Percentiles rank a stretch among this genome's conserved stretches.
These are phyloP conservation scores for Tachina grossa DNA, from an alignment of 2,888 invertebrate genomes.

Conservation along the genomic window DNA sequence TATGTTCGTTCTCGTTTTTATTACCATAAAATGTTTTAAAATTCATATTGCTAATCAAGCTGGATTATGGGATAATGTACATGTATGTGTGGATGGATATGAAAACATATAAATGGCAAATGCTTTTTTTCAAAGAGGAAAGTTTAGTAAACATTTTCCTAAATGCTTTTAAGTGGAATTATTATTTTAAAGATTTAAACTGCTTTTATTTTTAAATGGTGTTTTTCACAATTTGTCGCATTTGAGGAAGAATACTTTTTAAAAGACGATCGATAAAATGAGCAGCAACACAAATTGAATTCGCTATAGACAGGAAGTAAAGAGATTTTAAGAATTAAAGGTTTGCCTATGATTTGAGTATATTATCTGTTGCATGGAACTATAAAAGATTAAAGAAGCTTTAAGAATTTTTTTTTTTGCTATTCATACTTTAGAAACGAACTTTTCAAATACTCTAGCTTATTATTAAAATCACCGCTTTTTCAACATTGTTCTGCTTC, in stretches of 20 bases:
- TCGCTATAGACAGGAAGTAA: too few relatives aligned
- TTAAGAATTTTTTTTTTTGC: neutral
- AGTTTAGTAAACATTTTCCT: neutral
- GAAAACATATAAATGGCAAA: neutral
- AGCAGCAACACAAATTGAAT: too few relatives aligned
- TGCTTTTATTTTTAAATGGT: neutral
- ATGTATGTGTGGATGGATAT: neutral
- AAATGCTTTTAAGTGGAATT: conserved; percentile 18
- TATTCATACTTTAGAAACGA: neutral
- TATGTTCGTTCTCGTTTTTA: conserved; percentile 1
- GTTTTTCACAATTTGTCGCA: neutral
- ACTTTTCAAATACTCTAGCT: neutral
- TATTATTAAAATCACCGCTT: neutral
- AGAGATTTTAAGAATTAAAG: too few relatives aligned
- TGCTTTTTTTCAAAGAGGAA: neutral
- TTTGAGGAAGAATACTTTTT: neutral
- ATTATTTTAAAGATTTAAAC: conserved; percentile 16
- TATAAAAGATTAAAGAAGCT: too few relatives aligned
- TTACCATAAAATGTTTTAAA: conserved; percentile 22
- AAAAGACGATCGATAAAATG: too few relatives aligned
- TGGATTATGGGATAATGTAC: conserved; percentile 29
- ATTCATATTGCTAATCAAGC: conserved; percentile 43
- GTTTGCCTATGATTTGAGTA: too few relatives aligned
- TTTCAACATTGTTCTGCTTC: neutral
- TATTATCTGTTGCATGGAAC: too few relatives aligned